Percentiles rank a stretch among this genome's conserved stretches.
These are phyloP conservation scores for Phaonia tiefii DNA, from an alignment of 2,888 invertebrate species.

Conservation along the genomic window DNA sequence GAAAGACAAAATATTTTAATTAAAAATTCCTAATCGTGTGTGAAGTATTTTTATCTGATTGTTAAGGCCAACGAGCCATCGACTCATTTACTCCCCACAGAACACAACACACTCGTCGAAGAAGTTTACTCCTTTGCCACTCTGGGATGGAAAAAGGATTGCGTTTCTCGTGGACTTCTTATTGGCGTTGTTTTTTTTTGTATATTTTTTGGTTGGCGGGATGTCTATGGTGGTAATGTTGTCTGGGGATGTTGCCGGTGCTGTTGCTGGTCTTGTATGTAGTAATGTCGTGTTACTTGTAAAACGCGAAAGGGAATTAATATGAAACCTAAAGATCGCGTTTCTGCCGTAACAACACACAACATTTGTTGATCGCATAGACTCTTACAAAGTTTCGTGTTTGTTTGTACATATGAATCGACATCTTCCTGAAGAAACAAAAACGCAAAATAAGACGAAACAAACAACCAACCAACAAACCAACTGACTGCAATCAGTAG, in stretches of 20 bases:
- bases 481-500: constrained; percentile 52
- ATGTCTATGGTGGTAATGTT: constrained; percentile 52
- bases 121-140: background rate
- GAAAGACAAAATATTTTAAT: constrained; percentile 81
- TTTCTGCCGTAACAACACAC: constrained; percentile 47
- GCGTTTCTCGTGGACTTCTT: constrained; percentile 22
- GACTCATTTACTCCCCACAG: constrained; percentile 55
- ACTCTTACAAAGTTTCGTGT: constrained; percentile 62
- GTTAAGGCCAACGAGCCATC: constrained; percentile 66
- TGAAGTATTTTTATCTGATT: constrained; percentile 79
- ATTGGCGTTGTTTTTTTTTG: background rate
- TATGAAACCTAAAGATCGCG: constrained; percentile 69
- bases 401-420: constrained; percentile 57
- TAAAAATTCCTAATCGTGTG: constrained; percentile 81
- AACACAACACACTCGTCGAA: constrained; percentile 6
- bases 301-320: constrained; percentile 70
- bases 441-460: background rate
- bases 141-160: constrained; percentile 47
- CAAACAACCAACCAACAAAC: constrained; percentile 9
- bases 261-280: constrained; percentile 49
- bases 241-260: constrained; percentile 48
- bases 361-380: constrained; percentile 37
- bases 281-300: constrained; percentile 65
- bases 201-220: constrained; percentile 25
- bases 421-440: constrained; percentile 53